Percentiles rank a stretch among this genome's conserved stretches.
Evolutionary conservation across 2,797 vertebrate species (phyloP).

Genomic region (Brotogeris chrysoptera): DNA sequence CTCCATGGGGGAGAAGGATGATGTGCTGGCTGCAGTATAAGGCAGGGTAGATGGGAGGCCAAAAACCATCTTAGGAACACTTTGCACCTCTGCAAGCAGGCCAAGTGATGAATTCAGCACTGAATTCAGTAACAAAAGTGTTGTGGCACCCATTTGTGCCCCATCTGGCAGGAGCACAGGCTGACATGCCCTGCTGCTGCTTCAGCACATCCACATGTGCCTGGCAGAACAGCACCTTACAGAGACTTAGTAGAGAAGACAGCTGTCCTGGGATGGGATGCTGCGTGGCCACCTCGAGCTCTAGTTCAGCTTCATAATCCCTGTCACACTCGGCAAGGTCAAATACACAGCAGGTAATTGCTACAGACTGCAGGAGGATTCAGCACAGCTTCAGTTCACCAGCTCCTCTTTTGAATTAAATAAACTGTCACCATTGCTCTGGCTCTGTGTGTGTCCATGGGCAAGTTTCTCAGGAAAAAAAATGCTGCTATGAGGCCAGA

Average conservation of each 20-base stretch:
- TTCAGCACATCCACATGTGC: neutral
- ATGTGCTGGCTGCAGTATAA: neutral
- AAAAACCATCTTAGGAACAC: neutral
- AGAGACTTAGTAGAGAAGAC: neutral
- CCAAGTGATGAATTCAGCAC: neutral
- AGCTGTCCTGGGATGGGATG: neutral
- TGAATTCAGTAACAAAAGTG: neutral
- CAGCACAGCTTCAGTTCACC: neutral
- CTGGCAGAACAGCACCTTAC: neutral
- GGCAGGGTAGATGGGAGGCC: neutral
- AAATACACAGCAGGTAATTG: neutral
- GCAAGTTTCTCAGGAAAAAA: neutral
- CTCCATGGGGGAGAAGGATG: rapidly evolving
- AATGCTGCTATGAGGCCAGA: neutral
- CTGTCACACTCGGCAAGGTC: neutral
- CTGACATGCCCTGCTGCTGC: neutral
- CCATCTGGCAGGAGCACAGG: neutral
- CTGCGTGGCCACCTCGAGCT: neutral
- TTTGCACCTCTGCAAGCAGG: neutral
- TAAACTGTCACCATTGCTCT: neutral
- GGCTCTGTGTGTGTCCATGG: neutral
- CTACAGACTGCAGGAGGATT: neutral
- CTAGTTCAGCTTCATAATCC: neutral
- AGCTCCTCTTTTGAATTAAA: neutral
- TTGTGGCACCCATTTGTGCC: neutral